phyloP scores from a whole-genome alignment of 2,888 invertebrate species.

The Leptinotarsa haldemani region DNA sequence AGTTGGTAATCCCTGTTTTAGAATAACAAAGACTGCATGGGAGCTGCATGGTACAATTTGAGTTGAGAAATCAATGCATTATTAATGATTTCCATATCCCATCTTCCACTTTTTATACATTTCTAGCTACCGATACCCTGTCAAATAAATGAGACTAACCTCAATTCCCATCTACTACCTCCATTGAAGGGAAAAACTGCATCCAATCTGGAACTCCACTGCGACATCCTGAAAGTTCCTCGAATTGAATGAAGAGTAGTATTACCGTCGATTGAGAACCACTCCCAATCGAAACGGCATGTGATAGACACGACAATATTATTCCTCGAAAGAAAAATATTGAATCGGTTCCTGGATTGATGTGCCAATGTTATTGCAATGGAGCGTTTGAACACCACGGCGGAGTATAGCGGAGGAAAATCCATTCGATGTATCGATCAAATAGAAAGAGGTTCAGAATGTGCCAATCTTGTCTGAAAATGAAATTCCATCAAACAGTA shows the following conservation, averaged over 20 bases:
- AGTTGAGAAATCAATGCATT: too few relatives aligned
- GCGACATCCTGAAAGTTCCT: neutral
- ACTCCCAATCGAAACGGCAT: neutral
- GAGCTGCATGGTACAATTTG: too few relatives aligned
- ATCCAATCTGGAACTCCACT: neutral
- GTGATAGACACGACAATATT: constrained; percentile 3
- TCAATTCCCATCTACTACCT: neutral
- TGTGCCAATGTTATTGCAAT: constrained; percentile 1
- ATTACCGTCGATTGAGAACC: neutral
- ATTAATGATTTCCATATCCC: neutral
- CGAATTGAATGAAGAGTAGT: neutral
- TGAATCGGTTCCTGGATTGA: neutral
- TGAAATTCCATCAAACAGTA: neutral
- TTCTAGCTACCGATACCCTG: neutral
- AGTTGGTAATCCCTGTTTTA: too few relatives aligned
- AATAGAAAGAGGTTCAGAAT: neutral
- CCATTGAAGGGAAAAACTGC: neutral
- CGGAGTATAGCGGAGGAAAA: neutral
- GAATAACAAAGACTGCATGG: too few relatives aligned
- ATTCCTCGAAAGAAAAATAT: constrained; percentile 4
- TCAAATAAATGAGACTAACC: neutral
- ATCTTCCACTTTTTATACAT: neutral
- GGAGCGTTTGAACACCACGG: neutral
- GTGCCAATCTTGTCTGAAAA: neutral
- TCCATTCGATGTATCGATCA: neutral